Evolutionary conservation across 2,797 vertebrate species (phyloP), one percentile per base, ranked within the genome.

Genomic region (Phataginus tetradactyla): DNA sequence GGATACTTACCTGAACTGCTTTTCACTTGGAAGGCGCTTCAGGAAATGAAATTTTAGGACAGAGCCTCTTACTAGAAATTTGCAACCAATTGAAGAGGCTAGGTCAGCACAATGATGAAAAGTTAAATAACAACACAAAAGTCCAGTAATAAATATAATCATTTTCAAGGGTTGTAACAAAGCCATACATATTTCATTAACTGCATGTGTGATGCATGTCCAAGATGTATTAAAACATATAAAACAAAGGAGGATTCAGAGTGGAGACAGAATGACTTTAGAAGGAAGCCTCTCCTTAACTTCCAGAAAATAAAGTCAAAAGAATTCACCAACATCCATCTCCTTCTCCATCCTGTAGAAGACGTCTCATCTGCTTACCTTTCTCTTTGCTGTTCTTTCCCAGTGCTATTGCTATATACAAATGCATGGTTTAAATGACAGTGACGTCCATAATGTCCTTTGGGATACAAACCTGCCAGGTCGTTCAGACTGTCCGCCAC

Each of bases 181-280:
- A 86, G 17, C 29, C 55, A 7, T 8, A 10, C 55, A 7, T 8
- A 10, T 3, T 7, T 15, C 11, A 11, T 32, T 21, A 4, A 5
- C 29, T 32, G 14, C 2, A 49, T 39, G 25, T 25, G 61, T 20
- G 29, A 9, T 2, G 3, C 4, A 0, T 7, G 32, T 13, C n/a
- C 29, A 20, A 29, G 15, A 12, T 9, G 3, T 27, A 13, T 3
- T 34, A 37, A 91, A 32, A 49, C 45, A 9, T 74, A 75, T 66
- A 29, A 45, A 59, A 90, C 23, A 78, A 45, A 29, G 29, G 71
- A 89, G 5, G 34, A 81, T 51, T 57, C 37, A 49, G 25, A 90
- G 13, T 32, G 8, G 27, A 59, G 25, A 4, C 75, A 84, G 21
- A 72, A 51, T 11, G 51, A 14, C 49, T 78, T 55, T 45, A 20